Evolutionary conservation across 2,888 invertebrate genomes (phyloP).

Genomic region (Diploptera punctata): DNA sequence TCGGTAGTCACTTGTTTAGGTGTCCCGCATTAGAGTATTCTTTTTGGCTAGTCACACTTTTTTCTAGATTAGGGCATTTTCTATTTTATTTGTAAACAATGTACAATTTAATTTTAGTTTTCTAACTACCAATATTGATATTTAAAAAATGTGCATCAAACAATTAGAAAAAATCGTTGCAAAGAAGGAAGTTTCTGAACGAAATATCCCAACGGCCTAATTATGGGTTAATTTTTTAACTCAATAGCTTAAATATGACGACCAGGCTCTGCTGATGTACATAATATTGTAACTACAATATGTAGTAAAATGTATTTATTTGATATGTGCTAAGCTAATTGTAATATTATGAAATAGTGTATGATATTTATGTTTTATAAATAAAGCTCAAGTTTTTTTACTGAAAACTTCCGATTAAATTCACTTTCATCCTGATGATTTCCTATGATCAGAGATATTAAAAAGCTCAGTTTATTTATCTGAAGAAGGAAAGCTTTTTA

Average conservation of each 20-base stretch:
- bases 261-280: neutral
- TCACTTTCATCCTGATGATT: too few species aligned
- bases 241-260: neutral
- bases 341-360: neutral
- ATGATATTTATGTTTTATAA: slow-evolving; percentile 13
- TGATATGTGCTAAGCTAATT: neutral
- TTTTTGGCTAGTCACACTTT: slow-evolving; percentile 1
- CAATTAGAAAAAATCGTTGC: neutral
- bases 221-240: neutral
- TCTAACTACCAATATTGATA: neutral
- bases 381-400: slow-evolving; percentile 30
- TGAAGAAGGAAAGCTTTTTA: too few species aligned
- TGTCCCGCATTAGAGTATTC: neutral
- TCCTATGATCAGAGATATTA: too few species aligned
- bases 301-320: slow-evolving; percentile 5
- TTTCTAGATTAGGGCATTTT: neutral
- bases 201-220: neutral
- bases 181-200: neutral
- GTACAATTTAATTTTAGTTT: neutral
- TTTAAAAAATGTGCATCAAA: neutral
- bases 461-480: too few species aligned
- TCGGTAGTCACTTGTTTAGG: too few species aligned
- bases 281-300: neutral
- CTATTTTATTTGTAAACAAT: neutral
- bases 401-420: too few species aligned